A percentile compares a stretch with the other conserved stretches of the same genome.
These are phyloP conservation scores for Epicauta chinensis DNA, from an alignment of 1,140 invertebrate genomes.

Conservation along the genomic window DNA sequence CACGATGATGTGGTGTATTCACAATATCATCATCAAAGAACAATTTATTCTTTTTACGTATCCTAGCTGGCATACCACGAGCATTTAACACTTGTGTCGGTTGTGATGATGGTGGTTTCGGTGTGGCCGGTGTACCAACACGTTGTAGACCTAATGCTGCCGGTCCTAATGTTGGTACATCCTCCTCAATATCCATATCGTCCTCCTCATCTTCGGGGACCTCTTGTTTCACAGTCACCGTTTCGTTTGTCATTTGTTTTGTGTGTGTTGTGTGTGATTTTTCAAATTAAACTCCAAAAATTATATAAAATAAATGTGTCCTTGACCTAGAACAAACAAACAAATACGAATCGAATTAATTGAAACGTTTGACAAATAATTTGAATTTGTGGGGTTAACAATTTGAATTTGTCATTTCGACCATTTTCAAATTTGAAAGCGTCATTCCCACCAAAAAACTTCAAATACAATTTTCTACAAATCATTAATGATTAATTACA, in stretches of 20 bases:
- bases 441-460: constrained; percentile 24
- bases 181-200: constrained; percentile 55
- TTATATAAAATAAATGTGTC: too few relatives aligned
- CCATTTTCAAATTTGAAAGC: constrained; percentile 41
- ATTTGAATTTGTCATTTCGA: constrained; percentile 38
- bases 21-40: constrained; percentile 91
- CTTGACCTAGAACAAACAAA: too few relatives aligned
- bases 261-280: too few relatives aligned
- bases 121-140: constrained; percentile 65
- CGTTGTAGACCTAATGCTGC: constrained; percentile 70
- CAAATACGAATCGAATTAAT: not conserved
- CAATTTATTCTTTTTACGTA: constrained; percentile 82
- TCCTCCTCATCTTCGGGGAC: constrained; percentile 55
- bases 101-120: constrained; percentile 60
- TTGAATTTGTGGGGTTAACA: constrained; percentile 12
- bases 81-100: constrained; percentile 72
- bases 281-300: too few relatives aligned
- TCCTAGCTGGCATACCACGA: constrained; percentile 81
- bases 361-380: not conserved
- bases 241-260: constrained; percentile 42
- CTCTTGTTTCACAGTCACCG: constrained; percentile 51
- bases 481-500: too few relatives aligned
- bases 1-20: constrained; percentile 65
- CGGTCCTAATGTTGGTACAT: constrained; percentile 62
- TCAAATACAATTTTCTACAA: not conserved